These are phyloP conservation scores for Pyrocoelia pectoralis DNA, from an alignment of 2,888 invertebrate species.

Conservation along the genomic window DNA sequence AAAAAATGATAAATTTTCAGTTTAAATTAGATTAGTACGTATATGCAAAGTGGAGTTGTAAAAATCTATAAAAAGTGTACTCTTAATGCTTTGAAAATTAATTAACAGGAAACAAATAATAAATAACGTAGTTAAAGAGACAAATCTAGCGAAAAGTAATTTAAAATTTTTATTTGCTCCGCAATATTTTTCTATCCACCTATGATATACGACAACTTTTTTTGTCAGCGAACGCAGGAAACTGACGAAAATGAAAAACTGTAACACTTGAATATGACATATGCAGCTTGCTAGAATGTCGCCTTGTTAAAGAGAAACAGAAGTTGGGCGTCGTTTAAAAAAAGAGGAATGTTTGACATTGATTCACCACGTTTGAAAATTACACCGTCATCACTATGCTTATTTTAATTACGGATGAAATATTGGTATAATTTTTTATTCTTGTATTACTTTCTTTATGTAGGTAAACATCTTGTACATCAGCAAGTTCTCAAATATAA, in stretches of 20 bases:
- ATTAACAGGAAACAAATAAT: conserved; percentile 9
- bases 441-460: background rate
- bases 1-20: too few relatives aligned
- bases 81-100: background rate
- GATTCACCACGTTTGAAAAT: conserved; percentile 43
- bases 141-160: background rate
- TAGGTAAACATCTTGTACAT: too few relatives aligned
- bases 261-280: conserved; percentile 35
- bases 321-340: conserved; percentile 36
- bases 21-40: too few relatives aligned
- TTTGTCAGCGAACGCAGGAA: conserved; percentile 39
- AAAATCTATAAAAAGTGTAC: too few relatives aligned
- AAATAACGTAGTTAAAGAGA: conserved; percentile 1
- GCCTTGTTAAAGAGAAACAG: conserved; percentile 38
- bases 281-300: conserved; percentile 37
- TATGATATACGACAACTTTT: conserved; percentile 42
- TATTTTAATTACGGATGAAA: conserved; percentile 53
- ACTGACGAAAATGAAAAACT: conserved; percentile 45
- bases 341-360: conserved; percentile 27
- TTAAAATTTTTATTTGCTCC: background rate
- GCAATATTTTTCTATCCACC: conserved; percentile 23
- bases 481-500: too few relatives aligned
- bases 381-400: conserved; percentile 42
- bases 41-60: too few relatives aligned
- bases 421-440: conserved; percentile 55